Percentiles rank a stretch among this genome's conserved stretches.
phyloP scores from a whole-genome alignment of 1,140 invertebrate genomes.

The Akabosia matsudoensis region DNA sequence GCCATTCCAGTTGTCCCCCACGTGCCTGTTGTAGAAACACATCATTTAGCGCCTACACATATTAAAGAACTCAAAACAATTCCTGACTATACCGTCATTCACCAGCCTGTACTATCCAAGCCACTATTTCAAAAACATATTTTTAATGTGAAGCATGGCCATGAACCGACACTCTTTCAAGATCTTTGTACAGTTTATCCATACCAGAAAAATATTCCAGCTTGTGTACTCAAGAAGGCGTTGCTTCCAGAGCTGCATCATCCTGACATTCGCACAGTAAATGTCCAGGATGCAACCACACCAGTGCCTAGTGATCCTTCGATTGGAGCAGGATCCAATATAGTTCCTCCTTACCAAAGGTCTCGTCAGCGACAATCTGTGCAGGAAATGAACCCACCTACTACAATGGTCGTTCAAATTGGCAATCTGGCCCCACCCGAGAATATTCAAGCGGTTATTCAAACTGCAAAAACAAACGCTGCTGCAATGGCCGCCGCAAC shows the following conservation, averaged over 20 bases:
- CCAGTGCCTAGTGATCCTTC: neutral
- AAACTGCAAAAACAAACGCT: too few relatives aligned
- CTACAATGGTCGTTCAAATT: too few relatives aligned
- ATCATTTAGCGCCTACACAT: neutral
- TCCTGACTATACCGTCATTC: neutral
- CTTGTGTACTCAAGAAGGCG: slow-evolving; percentile 15
- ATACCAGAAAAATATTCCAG: slow-evolving; percentile 2
- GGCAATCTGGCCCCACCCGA: too few relatives aligned
- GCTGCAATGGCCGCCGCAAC: too few relatives aligned
- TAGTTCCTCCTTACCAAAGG: too few relatives aligned
- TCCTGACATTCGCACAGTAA: slow-evolving; percentile 15
- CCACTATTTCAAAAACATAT: neutral
- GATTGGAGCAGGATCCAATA: neutral
- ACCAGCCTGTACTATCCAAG: slow-evolving; percentile 9
- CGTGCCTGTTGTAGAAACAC: neutral
- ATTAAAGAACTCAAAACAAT: neutral
- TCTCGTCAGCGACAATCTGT: too few relatives aligned
- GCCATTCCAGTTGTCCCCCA: neutral
- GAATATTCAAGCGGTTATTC: too few relatives aligned
- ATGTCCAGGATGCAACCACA: neutral
- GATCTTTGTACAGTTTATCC: slow-evolving; percentile 20
- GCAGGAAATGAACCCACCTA: too few relatives aligned
- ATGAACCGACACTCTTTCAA: neutral
- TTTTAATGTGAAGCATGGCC: slow-evolving; percentile 11
- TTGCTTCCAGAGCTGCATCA: slow-evolving; percentile 8